phyloP scores from a whole-genome alignment of 1,140 invertebrate species.

The Hestina assimilis region DNA sequence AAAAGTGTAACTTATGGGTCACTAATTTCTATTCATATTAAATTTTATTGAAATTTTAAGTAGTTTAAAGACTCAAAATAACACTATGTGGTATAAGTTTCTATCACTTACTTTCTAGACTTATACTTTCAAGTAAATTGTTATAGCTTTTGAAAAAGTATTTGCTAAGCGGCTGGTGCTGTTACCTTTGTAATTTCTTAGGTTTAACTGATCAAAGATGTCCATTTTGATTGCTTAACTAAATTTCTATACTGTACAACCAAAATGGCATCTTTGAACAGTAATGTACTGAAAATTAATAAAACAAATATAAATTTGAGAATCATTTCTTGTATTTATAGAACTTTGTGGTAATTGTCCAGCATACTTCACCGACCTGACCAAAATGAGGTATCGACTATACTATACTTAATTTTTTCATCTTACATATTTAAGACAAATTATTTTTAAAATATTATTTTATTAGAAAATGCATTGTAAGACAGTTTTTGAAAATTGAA shows the following conservation, averaged over 20 bases:
- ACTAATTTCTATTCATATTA: no score
- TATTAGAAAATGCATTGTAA: slow-evolving; percentile 36
- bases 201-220: slow-evolving; percentile 47
- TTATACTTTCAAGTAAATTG: background rate
- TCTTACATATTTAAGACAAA: slow-evolving; percentile 33
- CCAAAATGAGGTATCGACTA: slow-evolving; percentile 77
- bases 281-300: slow-evolving; percentile 43
- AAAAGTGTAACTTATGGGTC: no score
- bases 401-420: slow-evolving; percentile 68
- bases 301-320: slow-evolving; percentile 71
- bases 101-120: background rate
- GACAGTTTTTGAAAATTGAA: slow-evolving; percentile 35
- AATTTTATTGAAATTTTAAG: no score
- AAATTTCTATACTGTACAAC: no score
- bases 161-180: slow-evolving; percentile 4
- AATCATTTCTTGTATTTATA: slow-evolving; percentile 80
- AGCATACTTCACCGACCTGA: slow-evolving; percentile 79
- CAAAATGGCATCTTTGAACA: slow-evolving; percentile 54
- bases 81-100: background rate
- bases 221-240: slow-evolving; percentile 10
- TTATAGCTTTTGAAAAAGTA: background rate
- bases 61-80: background rate
- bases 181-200: background rate
- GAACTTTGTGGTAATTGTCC: slow-evolving; percentile 80
- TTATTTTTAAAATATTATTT: slow-evolving; percentile 23